Evolutionary conservation across 2,888 invertebrate genomes (phyloP).

Genomic region (Cryptus viduatorius): DNA sequence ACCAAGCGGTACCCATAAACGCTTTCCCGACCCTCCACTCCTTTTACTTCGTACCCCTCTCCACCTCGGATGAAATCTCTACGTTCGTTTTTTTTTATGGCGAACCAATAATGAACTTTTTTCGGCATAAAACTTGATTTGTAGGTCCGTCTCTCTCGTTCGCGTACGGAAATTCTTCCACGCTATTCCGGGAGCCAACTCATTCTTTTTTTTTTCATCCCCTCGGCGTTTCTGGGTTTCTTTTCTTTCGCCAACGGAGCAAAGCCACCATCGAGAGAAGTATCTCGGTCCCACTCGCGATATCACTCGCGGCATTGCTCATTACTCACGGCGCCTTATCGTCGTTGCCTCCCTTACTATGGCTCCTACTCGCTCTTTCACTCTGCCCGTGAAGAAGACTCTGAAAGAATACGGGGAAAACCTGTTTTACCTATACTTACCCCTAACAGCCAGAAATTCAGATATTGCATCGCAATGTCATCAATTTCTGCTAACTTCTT

Average conservation of each 20-base stretch:
- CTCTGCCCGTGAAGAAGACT: constrained; percentile 39
- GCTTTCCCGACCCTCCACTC: constrained; percentile 46
- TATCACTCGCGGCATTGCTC: constrained; percentile 85
- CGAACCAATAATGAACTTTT: constrained; percentile 84
- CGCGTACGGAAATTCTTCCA: constrained; percentile 57
- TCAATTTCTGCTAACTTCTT: constrained; percentile 25
- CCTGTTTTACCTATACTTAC: constrained; percentile 58
- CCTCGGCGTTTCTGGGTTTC: constrained; percentile 55
- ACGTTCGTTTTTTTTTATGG: constrained; percentile 80
- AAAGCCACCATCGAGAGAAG: constrained; percentile 68
- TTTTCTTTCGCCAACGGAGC: constrained; percentile 43
- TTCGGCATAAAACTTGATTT: constrained; percentile 84
- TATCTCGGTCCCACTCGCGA: constrained; percentile 80
- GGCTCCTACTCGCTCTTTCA: constrained; percentile 59
- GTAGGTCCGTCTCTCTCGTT: constrained; percentile 78
- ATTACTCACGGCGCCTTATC: constrained; percentile 84
- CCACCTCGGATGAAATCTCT: constrained; percentile 73
- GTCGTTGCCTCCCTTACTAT: constrained; percentile 75
- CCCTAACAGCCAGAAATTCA: constrained; percentile 49
- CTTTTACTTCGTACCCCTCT: constrained; percentile 53
- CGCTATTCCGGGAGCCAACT: constrained; percentile 63
- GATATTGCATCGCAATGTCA: constrained; percentile 47
- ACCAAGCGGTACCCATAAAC: constrained; percentile 63
- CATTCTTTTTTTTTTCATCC: constrained; percentile 48
- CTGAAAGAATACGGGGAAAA: constrained; percentile 52